Base-by-base conservation (phyloP, 2,888 invertebrate genomes). In the Aspidiotus destructor region DNA sequence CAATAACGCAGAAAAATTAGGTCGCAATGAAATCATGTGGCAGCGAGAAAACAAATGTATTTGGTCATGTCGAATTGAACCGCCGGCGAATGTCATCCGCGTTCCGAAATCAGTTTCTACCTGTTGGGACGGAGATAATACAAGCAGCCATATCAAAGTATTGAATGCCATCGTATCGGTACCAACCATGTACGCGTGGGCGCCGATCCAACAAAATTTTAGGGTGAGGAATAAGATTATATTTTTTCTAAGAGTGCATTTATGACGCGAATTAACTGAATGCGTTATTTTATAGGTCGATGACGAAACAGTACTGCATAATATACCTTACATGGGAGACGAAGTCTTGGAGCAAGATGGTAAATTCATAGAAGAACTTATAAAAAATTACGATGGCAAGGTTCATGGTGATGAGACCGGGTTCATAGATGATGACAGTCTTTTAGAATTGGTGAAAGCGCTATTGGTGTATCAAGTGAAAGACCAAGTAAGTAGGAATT, bases 281-380 rank as follows among this genome's bases (percentile, higher is more conserved):
- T n/a, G 2, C n/a, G 1, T 15, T 42, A 58, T 17, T 62, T 71
- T 68, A 65, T 70, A 82, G 81, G 82, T 96, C 0, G 96, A 98
- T 77, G 98, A 99, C 78, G 97, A 98, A 80, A 95, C 94, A 0
- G 95, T 96, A 16, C 81, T 99, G 10, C 96, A 97, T 78, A 99
- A 99, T 78, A 97, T 99, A 76, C 99, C 98, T 0, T 99, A 98
- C 77, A 96, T 99, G 94, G 97, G 96, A 0, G 98, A 98, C 77
- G 96, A 97, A 77, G 88, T 95, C 70, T 81, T 96, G 60, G 96
- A 97, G 77, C 90, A 94, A 78, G 96, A 97, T 77, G 91, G 91
- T 62, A 89, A 92, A 71, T 98, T 99, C 78, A 95, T 97, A 74
- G 95, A 96, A 78, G 97, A 98, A 79, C 82, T 99, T 69, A 89